Percentiles rank a stretch among this genome's conserved stretches.
Evolutionary conservation across 2,113 vertebrate genomes (phyloP).

Genomic region (Malurus alboscapulatus): DNA sequence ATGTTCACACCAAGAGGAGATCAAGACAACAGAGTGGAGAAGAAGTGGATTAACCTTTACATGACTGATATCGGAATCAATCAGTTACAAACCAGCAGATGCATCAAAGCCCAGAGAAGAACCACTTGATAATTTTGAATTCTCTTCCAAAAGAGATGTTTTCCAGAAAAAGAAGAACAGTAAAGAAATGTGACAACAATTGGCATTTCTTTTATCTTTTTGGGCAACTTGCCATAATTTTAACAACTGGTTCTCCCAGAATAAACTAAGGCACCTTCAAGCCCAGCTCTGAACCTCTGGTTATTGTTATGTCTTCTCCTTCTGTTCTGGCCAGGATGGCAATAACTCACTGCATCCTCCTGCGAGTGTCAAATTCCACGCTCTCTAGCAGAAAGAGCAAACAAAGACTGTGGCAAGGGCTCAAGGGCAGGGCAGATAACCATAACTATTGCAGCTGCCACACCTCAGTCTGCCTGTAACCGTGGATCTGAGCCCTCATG

Average conservation of each 20-base stretch:
- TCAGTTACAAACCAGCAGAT: neutral
- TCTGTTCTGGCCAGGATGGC: neutral
- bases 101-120: neutral
- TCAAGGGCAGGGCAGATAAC: neutral
- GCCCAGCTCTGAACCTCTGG: neutral
- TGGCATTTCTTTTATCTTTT: neutral
- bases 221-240: neutral
- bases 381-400: neutral
- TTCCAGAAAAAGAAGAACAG: neutral
- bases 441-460: rapidly evolving
- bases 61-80: neutral
- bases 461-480: neutral
- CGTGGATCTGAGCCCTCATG: rapidly evolving
- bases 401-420: neutral
- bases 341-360: neutral
- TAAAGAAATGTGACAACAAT: neutral
- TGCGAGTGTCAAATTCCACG: neutral
- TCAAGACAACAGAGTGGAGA: neutral
- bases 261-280: neutral
- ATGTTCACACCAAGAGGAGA: neutral
- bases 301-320: neutral
- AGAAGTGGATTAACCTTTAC: neutral
- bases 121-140: neutral
- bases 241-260: neutral
- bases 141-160: neutral